These are phyloP conservation scores for Oxytorus armatus DNA, from an alignment of 2,888 invertebrate species.

Conservation along the genomic window DNA sequence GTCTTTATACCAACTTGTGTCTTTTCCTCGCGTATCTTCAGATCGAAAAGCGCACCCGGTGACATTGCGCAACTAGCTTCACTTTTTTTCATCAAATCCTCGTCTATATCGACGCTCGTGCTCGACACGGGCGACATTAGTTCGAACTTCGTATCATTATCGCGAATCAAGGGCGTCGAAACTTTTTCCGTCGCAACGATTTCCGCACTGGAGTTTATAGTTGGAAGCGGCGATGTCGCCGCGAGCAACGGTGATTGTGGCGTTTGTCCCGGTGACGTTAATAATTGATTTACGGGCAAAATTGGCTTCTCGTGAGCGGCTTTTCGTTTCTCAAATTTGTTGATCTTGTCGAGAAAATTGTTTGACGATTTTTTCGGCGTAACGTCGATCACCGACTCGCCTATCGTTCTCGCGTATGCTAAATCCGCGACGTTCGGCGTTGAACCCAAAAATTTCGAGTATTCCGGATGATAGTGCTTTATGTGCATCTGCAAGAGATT, in stretches of 20 bases:
- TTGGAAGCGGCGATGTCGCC: constrained; percentile 69
- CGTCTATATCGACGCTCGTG: constrained; percentile 74
- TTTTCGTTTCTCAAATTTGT: constrained; percentile 79
- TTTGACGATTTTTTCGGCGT: constrained; percentile 79
- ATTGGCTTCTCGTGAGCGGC: constrained; percentile 70
- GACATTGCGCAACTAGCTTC: constrained; percentile 80
- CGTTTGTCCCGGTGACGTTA: constrained; percentile 55
- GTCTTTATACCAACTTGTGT: constrained; percentile 85
- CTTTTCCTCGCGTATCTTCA: constrained; percentile 82
- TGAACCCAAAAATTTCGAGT: constrained; percentile 90
- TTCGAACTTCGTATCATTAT: constrained; percentile 75
- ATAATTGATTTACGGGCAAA: constrained; percentile 35
- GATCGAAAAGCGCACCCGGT: constrained; percentile 80
- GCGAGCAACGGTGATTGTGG: constrained; percentile 35
- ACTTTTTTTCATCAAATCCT: constrained; percentile 74
- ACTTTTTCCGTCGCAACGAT: constrained; percentile 66
- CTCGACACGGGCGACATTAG: constrained; percentile 74
- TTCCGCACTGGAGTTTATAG: constrained; percentile 66
- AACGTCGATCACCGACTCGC: constrained; percentile 86
- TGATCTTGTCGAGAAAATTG: constrained; percentile 84
- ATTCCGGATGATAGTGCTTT: constrained; percentile 96
- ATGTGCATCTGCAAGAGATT: constrained; percentile 96
- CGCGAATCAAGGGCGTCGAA: constrained; percentile 62
- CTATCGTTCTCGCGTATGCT: constrained; percentile 92
- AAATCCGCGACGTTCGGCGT: constrained; percentile 95